phyloP scores from a whole-genome alignment of 2,113 vertebrate genomes.

The Furnarius figulus region DNA sequence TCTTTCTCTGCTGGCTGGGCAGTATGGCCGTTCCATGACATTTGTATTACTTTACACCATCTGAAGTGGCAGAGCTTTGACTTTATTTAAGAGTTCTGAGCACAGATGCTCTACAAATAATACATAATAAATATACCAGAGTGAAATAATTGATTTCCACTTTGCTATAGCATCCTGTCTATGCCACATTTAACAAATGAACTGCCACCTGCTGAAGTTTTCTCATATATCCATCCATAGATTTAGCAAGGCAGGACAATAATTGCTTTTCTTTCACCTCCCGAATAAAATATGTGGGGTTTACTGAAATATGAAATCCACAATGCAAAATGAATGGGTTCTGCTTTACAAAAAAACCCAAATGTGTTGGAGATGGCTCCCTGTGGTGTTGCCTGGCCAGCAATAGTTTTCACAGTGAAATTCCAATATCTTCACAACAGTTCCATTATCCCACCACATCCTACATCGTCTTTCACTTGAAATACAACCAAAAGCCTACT shows the following conservation, averaged over 20 bases:
- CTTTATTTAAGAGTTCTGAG: neutral
- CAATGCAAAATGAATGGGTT: neutral
- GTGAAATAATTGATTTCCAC: neutral
- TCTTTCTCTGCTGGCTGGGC: neutral
- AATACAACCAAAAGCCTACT: neutral
- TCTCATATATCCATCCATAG: neutral
- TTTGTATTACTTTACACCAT: neutral
- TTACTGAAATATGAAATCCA: neutral
- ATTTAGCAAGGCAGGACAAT: neutral
- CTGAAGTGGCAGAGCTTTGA: neutral
- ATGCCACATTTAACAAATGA: neutral
- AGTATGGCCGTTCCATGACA: too few relatives aligned
- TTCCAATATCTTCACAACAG: neutral
- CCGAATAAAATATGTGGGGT: neutral
- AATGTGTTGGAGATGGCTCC: neutral
- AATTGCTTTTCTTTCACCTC: neutral
- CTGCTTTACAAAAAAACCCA: neutral
- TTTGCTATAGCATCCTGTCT: neutral
- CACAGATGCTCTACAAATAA: neutral
- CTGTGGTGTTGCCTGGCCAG: neutral
- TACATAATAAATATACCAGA: neutral
- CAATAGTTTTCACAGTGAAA: neutral
- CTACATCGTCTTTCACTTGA: neutral
- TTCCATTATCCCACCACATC: neutral
- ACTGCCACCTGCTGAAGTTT: neutral